Evolutionary conservation across 2,888 invertebrate genomes (phyloP).

Genomic region (Synanthedon myopaeformis): DNA sequence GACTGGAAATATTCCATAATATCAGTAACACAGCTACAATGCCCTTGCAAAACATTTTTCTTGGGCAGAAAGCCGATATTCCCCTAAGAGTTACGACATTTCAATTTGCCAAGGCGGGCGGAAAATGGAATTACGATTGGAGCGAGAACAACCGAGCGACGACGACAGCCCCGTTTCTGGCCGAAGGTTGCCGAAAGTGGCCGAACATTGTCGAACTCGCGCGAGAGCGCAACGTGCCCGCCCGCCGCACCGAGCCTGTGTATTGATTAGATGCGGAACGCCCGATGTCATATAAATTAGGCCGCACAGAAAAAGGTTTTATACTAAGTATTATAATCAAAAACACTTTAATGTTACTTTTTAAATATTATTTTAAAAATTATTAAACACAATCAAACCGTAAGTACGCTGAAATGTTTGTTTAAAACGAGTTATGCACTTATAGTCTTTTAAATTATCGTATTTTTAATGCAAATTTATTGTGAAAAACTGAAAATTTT

Average conservation of each 20-base stretch:
- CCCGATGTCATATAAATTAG: constrained; percentile 69
- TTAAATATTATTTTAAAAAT: too few relatives aligned
- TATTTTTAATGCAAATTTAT: too few relatives aligned
- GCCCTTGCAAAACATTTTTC: constrained; percentile 67
- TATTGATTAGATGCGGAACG: constrained; percentile 72
- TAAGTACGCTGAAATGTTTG: too few relatives aligned
- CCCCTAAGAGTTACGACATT: constrained; percentile 72
- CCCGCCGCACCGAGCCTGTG: constrained; percentile 55
- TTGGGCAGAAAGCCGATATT: constrained; percentile 70
- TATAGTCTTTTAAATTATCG: too few relatives aligned
- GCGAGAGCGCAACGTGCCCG: constrained; percentile 36
- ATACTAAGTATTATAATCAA: constrained; percentile 15
- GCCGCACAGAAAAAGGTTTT: constrained; percentile 61
- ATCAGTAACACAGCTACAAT: constrained; percentile 63
- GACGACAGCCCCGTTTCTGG: constrained; percentile 30
- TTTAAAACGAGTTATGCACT: too few relatives aligned
- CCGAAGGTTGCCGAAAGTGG: constrained; percentile 35
- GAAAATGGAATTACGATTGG: constrained; percentile 72
- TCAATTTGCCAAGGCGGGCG: constrained; percentile 73
- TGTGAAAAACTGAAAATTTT: too few relatives aligned
- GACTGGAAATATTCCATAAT: constrained; percentile 66
- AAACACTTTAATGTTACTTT: neutral
- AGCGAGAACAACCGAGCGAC: constrained; percentile 56
- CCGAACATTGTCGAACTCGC: constrained; percentile 27
- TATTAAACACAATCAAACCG: too few relatives aligned